Evolutionary conservation across 1,140 invertebrate species (phyloP).

Genomic region (Drosophila bocqueti): DNA sequence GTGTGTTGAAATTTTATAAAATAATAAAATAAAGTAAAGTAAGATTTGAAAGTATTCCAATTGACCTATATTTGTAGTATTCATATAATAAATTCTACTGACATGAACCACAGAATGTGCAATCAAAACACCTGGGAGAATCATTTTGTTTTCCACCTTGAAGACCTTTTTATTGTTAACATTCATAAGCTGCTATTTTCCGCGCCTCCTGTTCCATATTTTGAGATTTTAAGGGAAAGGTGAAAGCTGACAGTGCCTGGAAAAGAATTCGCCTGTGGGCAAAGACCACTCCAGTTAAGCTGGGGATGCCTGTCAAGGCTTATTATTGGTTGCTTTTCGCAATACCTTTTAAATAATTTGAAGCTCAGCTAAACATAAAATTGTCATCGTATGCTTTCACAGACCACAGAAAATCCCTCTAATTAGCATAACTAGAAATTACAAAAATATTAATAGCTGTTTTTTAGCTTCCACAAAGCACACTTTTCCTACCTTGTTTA

Average conservation of each 20-base stretch:
- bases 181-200: constrained; percentile 8
- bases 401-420: neutral
- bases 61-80: neutral
- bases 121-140: neutral
- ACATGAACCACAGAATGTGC: neutral
- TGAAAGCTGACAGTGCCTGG: constrained; percentile 65
- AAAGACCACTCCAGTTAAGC: constrained; percentile 10
- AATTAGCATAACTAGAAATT: neutral
- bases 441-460: neutral
- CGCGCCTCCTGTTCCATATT: neutral
- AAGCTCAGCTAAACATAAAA: constrained; percentile 2
- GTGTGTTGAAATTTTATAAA: neutral
- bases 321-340: constrained; percentile 25
- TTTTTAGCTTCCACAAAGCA: neutral
- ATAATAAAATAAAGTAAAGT: neutral
- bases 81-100: neutral
- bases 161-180: neutral
- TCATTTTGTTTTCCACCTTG: too few relatives aligned
- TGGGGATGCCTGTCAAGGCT: constrained; percentile 32
- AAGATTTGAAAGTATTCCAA: neutral
- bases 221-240: neutral
- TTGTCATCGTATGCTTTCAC: neutral
- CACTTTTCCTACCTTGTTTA: constrained; percentile 5
- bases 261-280: constrained; percentile 10
- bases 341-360: constrained; percentile 29